Percentiles rank a stretch among this genome's conserved stretches.
These are phyloP conservation scores for Nephotettix cincticeps DNA, from an alignment of 1,140 invertebrate species.

Conservation along the genomic window DNA sequence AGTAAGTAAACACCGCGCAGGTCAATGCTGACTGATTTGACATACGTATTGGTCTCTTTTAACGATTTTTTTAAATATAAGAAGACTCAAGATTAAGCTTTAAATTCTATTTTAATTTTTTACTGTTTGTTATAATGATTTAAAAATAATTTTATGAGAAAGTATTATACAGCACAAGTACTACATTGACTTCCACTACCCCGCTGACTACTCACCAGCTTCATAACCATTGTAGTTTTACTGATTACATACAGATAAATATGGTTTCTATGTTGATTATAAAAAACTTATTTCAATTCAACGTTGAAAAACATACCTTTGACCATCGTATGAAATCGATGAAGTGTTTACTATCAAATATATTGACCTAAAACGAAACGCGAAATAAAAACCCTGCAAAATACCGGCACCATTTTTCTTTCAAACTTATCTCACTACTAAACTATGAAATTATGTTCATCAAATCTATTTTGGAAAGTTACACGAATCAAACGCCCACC, in stretches of 20 bases:
- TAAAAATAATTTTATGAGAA: no score
- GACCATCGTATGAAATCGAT: constrained; percentile 10
- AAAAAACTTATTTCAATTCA: background rate
- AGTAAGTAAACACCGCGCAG: constrained; percentile 53
- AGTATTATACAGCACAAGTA: no score
- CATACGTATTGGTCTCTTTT: background rate
- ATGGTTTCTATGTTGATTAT: no score
- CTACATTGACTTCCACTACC: background rate
- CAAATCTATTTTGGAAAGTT: constrained; percentile 27
- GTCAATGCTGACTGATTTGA: constrained; percentile 44
- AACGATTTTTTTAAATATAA: no score
- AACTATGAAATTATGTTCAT: constrained; percentile 34
- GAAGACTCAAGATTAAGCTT: no score
- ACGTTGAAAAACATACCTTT: constrained; percentile 20
- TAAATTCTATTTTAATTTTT: background rate
- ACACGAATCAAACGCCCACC: constrained; percentile 44
- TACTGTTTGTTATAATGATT: background rate
- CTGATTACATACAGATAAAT: no score
- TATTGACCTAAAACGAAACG: constrained; percentile 21
- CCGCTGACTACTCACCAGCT: background rate
- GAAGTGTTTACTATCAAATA: constrained; percentile 34
- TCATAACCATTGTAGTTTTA: background rate
- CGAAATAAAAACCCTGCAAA: constrained; percentile 33
- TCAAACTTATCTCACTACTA: constrained; percentile 36
- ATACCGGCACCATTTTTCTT: constrained; percentile 38